phyloP scores from a whole-genome alignment of 37 sponge, comb jelly and placozoan species.

The Mnemiopsis leidyi region DNA sequence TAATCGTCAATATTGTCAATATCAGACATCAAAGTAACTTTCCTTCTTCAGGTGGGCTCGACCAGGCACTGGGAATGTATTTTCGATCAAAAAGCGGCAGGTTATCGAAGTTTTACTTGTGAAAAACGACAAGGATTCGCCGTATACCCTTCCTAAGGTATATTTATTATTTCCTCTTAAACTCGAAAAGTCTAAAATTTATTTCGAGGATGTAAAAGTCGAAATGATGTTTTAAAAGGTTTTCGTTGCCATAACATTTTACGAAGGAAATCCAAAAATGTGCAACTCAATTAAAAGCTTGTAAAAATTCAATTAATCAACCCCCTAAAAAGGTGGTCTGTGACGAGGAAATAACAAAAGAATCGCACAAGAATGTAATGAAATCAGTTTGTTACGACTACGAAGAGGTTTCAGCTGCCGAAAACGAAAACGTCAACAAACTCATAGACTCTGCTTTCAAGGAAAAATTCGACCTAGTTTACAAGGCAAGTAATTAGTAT shows the following conservation, averaged over 20 bases:
- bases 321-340: no score
- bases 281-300: no score
- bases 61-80: constrained; percentile 14
- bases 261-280: no score
- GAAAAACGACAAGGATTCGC: background rate
- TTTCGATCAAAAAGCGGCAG: constrained; percentile 16
- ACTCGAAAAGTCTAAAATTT: no score
- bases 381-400: constrained; percentile 37
- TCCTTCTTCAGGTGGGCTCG: constrained; percentile 57
- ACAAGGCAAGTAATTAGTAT: constrained; percentile 1
- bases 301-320: no score
- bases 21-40: no score
- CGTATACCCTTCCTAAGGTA: constrained; percentile 8
- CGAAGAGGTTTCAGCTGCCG: background rate
- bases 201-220: no score
- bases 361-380: background rate
- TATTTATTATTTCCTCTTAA: no score
- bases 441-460: background rate
- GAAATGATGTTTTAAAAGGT: no score
- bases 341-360: background rate
- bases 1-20: no score
- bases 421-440: constrained; percentile 30
- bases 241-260: no score
- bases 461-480: background rate
- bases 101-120: constrained; percentile 22